Conservation (phyloP, 2,797 vertebrate genomes). For the Phataginus tricuspis region DNA sequence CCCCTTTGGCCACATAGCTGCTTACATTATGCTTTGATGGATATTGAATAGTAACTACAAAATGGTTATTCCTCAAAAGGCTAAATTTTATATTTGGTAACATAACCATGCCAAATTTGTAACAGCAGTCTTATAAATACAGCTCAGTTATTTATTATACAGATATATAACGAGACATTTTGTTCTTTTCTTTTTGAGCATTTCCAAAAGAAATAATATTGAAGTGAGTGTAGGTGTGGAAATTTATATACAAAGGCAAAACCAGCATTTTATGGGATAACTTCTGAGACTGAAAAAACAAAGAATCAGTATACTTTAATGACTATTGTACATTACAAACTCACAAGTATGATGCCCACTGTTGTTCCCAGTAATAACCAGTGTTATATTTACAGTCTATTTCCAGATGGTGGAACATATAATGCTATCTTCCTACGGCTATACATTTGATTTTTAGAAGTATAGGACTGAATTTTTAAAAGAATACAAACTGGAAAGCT, state of each 20-base stretch:
- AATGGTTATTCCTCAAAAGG: not conserved
- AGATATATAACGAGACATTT: not conserved
- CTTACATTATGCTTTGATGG: not conserved
- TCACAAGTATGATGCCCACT: not conserved
- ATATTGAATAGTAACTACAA: not conserved
- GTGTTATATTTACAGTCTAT: not conserved
- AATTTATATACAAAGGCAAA: constrained; percentile 36
- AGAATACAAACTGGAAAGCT: constrained; percentile 15
- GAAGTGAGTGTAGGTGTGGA: not conserved
- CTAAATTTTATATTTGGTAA: not conserved
- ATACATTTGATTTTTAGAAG: not conserved
- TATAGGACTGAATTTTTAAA: constrained; percentile 18
- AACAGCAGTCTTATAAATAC: not conserved
- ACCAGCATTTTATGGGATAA: constrained; percentile 15
- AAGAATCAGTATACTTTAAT: constrained; percentile 1
- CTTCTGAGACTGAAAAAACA: not conserved
- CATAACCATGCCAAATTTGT: not conserved
- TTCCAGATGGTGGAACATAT: constrained; percentile 44
- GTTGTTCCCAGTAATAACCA: constrained; percentile 11
- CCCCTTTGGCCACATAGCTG: not conserved
- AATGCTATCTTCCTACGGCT: not conserved
- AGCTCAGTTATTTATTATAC: not conserved
- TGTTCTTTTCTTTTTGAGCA: not conserved
- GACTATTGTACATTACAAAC: not conserved
- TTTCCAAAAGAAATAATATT: not conserved